A percentile compares a stretch with the other conserved stretches of the same genome.
phyloP scores from a whole-genome alignment of 2,797 vertebrate genomes.

The Pipistrellus kuhlii region DNA sequence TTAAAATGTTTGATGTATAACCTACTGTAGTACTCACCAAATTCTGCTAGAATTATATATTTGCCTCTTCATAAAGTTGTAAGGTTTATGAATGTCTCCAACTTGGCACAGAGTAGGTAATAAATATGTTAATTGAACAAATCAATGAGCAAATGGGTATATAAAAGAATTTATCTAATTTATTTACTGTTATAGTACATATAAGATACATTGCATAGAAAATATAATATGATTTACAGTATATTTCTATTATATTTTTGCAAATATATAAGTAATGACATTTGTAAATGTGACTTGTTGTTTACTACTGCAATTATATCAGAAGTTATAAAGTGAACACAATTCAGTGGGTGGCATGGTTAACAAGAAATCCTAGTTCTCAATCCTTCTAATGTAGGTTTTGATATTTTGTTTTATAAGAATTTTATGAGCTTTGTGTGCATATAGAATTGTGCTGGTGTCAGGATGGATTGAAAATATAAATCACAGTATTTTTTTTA shows the following conservation, averaged over 20 bases:
- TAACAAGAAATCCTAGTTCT: slow-evolving; percentile 19
- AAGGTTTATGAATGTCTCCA: not conserved
- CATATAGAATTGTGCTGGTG: not conserved
- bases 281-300: slow-evolving; percentile 1
- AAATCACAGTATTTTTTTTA: not conserved
- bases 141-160: not conserved
- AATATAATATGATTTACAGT: not conserved
- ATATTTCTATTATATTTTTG: not conserved
- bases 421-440: not conserved
- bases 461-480: not conserved
- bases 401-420: not conserved
- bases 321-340: slow-evolving; percentile 28
- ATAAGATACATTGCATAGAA: not conserved
- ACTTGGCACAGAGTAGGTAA: not conserved
- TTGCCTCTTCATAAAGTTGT: not conserved
- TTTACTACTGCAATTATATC: not conserved
- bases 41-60: not conserved
- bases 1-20: not conserved
- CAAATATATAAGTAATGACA: not conserved
- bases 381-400: not conserved
- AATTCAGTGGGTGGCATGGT: not conserved
- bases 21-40: not conserved
- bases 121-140: not conserved
- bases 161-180: not conserved
- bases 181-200: not conserved